Base-by-base conservation (phyloP, 30 jellyfish, hydroid and myxozoan genomes). In the Mastigias papua region DNA sequence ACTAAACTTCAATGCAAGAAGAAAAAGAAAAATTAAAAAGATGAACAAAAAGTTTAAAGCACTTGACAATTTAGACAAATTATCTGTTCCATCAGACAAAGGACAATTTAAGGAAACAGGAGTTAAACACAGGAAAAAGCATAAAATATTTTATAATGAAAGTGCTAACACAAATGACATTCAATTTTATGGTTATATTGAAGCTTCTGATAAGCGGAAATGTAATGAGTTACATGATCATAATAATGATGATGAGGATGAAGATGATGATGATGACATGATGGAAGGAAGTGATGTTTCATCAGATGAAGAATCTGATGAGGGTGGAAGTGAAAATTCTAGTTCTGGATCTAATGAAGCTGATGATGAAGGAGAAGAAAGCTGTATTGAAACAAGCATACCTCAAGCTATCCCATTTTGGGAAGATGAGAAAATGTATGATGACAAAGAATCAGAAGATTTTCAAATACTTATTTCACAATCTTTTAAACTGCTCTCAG, bases 311-410 rank as follows among this genome's bases (percentile, higher is more conserved):
- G 86, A 60, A 17, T 37, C 29, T 16, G 72, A 74, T 10, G 69
- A 54, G 9, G 70, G 63, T 1, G 86, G 54, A 20, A 83, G 86
- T 69, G 86, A 73, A 83, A 62, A 62, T 5, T 48, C 76, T 28
- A 87, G 91, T 83, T 92, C 88, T 33, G 97, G 97, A 29, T 81
- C 91, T 26, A 83, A 83, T 66, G 99, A 94, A 32, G 99, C 99
- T 54, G 99, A 94, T 79, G 99, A 94, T 50, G 99, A 94, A 73
- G 99, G 96, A 34, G 99, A 90, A 66, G 99, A 94, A 72, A 94
- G 97, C 37, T 89, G 97, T 61, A 49, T 84, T 75, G 99, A 94
- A 78, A 60, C 87, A 32, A 57, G 67, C 28, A 71, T 93, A 10
- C 58, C 87, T 16, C 46, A 89, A 11, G 93, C 83, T 2, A 85